Evolutionary conservation across 2,888 invertebrate species (phyloP), one percentile per base, ranked within the genome.

Genomic region (Melolontha melolontha): DNA sequence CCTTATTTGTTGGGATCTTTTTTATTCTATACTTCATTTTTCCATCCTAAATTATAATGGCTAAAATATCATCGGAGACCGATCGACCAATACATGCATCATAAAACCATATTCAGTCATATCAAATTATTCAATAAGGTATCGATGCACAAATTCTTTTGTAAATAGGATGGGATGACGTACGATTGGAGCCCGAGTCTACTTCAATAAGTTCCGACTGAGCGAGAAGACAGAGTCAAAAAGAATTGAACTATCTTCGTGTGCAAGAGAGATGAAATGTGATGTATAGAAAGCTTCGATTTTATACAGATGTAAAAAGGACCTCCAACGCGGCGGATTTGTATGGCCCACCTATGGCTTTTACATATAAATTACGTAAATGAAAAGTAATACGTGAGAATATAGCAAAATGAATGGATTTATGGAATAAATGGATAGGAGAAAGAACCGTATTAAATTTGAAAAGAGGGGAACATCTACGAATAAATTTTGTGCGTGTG

Each of bases 311-410:
- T 54, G 40, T 54, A 40, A 40, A 40, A 54, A 39, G n/a, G 54
- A 40, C 16, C 54, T 16, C 54, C 54, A 54, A 54, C 40, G 10
- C 40, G 17, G 17, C 16, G 14, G 11, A 16, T n/a, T 40, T 11
- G 40, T 29, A 54, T 41, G 29, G 54, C 5, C 57, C 42, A 27
- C 57, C 42, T 54, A 22, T 57, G 42, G 42, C 44, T 57, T 29
- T 17, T 42, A 57, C 42, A 27, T 57, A 44, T 57, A 57, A 57
- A 42, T 57, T 57, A 57, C 44, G 27, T 27, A 57, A 57, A 57
- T 57, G 57, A 44, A 57, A 57, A 42, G 57, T 57, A 57, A 57
- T 57, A 57, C 57, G 57, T 57, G 57, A 57, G 57, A 57, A 57
- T 57, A 27, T n/a, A 12, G 34, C 16, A 39, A 39, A 62, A 62